Conservation (phyloP, 2,888 invertebrate genomes). For the Glaucopsyche alexis region DNA sequence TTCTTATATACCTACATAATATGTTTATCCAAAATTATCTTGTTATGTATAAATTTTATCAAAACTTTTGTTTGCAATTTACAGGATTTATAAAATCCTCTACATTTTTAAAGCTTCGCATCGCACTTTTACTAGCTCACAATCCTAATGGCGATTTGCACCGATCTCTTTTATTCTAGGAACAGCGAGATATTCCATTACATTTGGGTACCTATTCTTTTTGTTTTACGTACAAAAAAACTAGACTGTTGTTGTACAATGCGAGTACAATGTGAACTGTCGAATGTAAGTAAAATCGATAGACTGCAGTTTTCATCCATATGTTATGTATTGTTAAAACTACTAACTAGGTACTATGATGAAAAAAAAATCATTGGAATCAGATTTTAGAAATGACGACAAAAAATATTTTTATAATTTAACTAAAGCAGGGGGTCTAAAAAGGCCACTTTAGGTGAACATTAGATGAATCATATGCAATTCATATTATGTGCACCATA, state of each 20-base stretch:
- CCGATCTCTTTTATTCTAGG: conserved; percentile 23
- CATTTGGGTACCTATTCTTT: conserved; percentile 23
- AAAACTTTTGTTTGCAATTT: too few species aligned
- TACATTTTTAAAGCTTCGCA: neutral
- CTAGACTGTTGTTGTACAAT: conserved; percentile 7
- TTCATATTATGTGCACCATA: too few species aligned
- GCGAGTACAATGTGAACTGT: neutral
- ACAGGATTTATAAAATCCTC: neutral
- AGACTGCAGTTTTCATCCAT: neutral
- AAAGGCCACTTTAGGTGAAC: too few species aligned
- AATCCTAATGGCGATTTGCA: conserved; percentile 19
- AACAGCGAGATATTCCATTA: conserved; percentile 19
- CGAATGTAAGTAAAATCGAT: conserved; percentile 8
- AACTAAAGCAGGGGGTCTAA: too few species aligned
- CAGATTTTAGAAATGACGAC: too few species aligned
- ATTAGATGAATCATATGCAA: too few species aligned
- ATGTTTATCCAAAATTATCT: too few species aligned
- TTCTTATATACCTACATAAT: too few species aligned
- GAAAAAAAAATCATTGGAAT: too few species aligned
- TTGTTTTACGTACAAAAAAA: conserved; percentile 18
- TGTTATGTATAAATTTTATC: too few species aligned
- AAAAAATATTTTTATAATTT: too few species aligned
- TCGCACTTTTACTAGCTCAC: neutral
- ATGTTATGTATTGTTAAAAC: neutral
- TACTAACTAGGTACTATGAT: too few species aligned